These are phyloP conservation scores for Habrosyne pyritoides DNA, from an alignment of 2,888 invertebrate species.

Conservation along the genomic window DNA sequence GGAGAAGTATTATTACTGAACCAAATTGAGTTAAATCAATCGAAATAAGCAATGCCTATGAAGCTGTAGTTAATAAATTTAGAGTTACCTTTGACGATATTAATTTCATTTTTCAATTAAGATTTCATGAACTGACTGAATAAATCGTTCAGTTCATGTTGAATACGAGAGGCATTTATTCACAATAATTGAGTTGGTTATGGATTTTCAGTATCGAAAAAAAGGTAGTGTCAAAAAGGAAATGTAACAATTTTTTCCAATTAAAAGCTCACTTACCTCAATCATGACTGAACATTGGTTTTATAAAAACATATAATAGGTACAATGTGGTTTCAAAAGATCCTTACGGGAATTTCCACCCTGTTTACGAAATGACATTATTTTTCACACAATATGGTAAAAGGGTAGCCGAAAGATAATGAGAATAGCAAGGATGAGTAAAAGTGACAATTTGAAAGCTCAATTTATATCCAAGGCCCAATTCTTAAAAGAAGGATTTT, in stretches of 20 bases:
- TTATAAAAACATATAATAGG: too few species aligned
- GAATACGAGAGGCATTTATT: not conserved
- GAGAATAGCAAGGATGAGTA: not conserved
- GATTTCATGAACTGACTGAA: not conserved
- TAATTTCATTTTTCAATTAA: conserved; percentile 4
- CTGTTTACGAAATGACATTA: too few species aligned
- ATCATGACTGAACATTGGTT: too few species aligned
- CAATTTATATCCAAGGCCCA: not conserved
- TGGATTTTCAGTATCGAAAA: not conserved
- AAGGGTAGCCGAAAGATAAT: not conserved
- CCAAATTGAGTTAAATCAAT: conserved; percentile 20
- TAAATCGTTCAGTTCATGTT: not conserved
- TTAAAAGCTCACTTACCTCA: too few species aligned
- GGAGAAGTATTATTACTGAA: conserved; percentile 20
- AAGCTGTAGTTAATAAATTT: conserved; percentile 27
- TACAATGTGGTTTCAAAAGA: too few species aligned
- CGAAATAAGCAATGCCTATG: conserved; percentile 19
- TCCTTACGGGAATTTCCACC: too few species aligned
- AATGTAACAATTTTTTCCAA: too few species aligned
- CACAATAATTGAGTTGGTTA: not conserved
- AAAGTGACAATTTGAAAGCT: not conserved
- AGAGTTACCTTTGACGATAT: conserved; percentile 18
- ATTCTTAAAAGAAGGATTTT: not conserved
- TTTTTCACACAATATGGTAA: not conserved
- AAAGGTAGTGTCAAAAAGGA: too few species aligned